These are phyloP conservation scores for Phrynosoma platyrhinos DNA, from an alignment of 2,113 vertebrate genomes.

Conservation along the genomic window DNA sequence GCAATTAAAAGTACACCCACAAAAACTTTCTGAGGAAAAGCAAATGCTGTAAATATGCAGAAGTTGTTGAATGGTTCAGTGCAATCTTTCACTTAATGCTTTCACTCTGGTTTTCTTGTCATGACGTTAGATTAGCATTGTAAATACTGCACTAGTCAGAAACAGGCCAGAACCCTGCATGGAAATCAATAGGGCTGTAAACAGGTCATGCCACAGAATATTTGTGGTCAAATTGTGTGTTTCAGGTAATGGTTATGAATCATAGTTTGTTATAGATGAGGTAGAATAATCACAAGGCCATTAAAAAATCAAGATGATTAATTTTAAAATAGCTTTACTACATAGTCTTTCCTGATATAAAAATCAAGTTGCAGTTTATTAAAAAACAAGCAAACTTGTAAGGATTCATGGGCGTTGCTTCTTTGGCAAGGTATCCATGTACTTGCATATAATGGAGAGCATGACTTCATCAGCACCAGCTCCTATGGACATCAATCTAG, in stretches of 20 bases:
- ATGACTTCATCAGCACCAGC: conserved; percentile 86
- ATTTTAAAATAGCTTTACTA: accelerated
- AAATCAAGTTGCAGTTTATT: not conserved
- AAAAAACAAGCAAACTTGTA: not conserved
- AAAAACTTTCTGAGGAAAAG: not conserved
- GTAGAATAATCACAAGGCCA: not conserved
- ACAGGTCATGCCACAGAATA: not conserved
- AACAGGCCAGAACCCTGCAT: not conserved
- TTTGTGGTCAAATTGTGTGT: not conserved
- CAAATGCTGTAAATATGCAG: not conserved
- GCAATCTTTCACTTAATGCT: not conserved
- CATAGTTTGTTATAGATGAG: too few relatives aligned
- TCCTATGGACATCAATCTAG: conserved; percentile 81
- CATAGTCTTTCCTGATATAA: not conserved
- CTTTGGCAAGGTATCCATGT: conserved; percentile 81
- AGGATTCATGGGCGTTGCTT: conserved; percentile 47
- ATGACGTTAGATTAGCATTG: not conserved
- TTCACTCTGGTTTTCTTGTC: not conserved
- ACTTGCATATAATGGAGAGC: conserved; percentile 88
- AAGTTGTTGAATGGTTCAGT: not conserved
- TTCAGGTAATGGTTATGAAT: too few relatives aligned
- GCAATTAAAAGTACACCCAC: not conserved
- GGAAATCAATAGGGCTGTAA: not conserved
- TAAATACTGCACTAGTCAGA: not conserved
- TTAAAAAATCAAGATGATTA: not conserved